Percentiles rank a stretch among this genome's conserved stretches.
Evolutionary conservation across 2,113 vertebrate genomes (phyloP).

Genomic region (Coturnix japonica): DNA sequence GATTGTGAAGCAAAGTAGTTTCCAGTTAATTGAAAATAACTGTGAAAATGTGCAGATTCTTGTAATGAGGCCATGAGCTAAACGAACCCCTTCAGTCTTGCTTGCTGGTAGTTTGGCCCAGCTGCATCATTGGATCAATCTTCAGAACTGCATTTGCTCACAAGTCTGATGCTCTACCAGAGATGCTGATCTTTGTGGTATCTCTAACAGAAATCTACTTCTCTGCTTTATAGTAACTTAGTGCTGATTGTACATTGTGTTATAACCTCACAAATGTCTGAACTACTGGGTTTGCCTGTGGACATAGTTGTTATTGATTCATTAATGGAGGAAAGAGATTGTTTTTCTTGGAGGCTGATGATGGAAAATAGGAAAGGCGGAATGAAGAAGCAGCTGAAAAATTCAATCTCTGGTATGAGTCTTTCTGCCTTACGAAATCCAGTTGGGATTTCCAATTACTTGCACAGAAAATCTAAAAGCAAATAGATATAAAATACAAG

Average conservation of each 20-base stretch:
- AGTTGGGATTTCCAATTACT: conserved; percentile 21
- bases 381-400: conserved; percentile 19
- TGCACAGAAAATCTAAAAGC: background rate
- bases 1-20: background rate
- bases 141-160: background rate
- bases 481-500: background rate
- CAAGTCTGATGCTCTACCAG: background rate
- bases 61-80: background rate
- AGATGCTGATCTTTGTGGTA: background rate
- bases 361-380: conserved; percentile 26
- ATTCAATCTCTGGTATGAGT: background rate
- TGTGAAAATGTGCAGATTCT: background rate
- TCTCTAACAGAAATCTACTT: background rate
- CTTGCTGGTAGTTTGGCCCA: background rate
- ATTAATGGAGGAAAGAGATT: background rate
- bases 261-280: background rate
- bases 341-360: conserved; percentile 11
- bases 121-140: background rate
- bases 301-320: background rate
- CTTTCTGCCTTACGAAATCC: conserved; percentile 30
- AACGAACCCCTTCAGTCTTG: background rate
- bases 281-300: background rate
- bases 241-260: background rate
- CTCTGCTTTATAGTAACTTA: background rate
- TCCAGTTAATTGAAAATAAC: background rate